A percentile compares a stretch with the other conserved stretches of the same genome.
phyloP scores from a whole-genome alignment of 2,888 invertebrate species.

The Scaptomyza polygonia region DNA sequence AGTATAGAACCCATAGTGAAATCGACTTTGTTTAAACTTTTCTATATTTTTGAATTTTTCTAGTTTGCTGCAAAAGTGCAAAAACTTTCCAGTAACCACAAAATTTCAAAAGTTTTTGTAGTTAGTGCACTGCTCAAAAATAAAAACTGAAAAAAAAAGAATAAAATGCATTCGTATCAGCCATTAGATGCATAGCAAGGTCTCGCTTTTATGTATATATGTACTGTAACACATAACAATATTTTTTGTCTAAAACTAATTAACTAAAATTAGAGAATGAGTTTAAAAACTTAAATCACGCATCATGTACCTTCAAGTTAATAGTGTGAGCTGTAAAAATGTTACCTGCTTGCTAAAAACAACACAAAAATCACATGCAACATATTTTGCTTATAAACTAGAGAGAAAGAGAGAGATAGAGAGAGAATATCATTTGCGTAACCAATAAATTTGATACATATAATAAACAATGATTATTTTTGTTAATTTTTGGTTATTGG shows the following conservation, averaged over 20 bases:
- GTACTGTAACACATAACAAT: slow-evolving; percentile 11
- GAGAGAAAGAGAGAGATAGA: slow-evolving; percentile 19
- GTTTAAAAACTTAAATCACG: slow-evolving; percentile 27
- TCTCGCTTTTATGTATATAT: slow-evolving; percentile 52
- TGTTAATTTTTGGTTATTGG: slow-evolving; percentile 15
- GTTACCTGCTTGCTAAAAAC: slow-evolving; percentile 83
- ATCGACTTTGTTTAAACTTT: slow-evolving; percentile 37
- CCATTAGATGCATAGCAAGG: slow-evolving; percentile 34
- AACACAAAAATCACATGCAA: slow-evolving; percentile 39
- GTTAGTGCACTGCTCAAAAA: slow-evolving; percentile 22
- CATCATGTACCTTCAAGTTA: slow-evolving; percentile 81
- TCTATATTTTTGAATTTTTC: slow-evolving; percentile 18
- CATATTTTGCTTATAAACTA: slow-evolving; percentile 39
- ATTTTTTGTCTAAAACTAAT: slow-evolving; percentile 30
- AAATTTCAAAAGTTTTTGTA: slow-evolving; percentile 55
- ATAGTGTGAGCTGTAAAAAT: slow-evolving; percentile 84
- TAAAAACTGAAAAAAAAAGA: slow-evolving; percentile 6
- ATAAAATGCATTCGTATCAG: slow-evolving; percentile 18
- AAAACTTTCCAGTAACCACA: slow-evolving; percentile 25
- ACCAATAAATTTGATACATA: slow-evolving; percentile 6
- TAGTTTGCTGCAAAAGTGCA: slow-evolving; percentile 29
- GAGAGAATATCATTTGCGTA: slow-evolving; percentile 48
- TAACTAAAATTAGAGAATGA: slow-evolving; percentile 9
- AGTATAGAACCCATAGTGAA: slow-evolving; percentile 35
- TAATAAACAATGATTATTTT: neutral